phyloP scores from a whole-genome alignment of 2,888 invertebrate genomes.

The Tetranychus truncatus region DNA sequence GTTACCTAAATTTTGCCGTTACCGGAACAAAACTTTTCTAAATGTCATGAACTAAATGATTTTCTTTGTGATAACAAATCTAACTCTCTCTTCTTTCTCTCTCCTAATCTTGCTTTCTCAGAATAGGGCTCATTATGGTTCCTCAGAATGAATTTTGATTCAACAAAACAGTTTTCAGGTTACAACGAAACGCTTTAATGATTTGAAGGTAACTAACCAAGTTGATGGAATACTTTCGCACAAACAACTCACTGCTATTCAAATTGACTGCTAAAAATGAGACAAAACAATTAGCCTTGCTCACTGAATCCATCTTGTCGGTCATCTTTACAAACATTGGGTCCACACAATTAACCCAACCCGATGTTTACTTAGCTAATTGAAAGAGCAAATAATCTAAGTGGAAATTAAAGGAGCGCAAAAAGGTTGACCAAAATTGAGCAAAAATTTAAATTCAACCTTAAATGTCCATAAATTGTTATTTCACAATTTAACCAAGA shows the following conservation, averaged over 20 bases:
- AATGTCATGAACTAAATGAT: background rate
- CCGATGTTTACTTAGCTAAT: too few species aligned
- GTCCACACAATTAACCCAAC: background rate
- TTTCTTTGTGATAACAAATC: background rate
- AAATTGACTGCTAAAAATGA: background rate
- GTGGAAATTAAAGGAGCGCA: background rate
- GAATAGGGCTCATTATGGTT: slow-evolving; percentile 30
- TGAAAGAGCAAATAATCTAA: background rate
- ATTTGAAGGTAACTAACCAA: background rate
- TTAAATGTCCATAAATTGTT: background rate
- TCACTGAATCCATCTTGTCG: background rate
- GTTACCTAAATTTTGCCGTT: background rate
- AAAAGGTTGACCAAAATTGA: background rate
- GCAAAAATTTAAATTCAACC: background rate
- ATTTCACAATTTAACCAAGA: too few species aligned
- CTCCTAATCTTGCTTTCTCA: background rate
- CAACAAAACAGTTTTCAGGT: background rate
- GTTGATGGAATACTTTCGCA: too few species aligned
- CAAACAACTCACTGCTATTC: too few species aligned
- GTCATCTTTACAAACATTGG: background rate
- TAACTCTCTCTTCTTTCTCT: background rate
- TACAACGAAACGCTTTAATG: background rate
- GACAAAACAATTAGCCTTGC: background rate
- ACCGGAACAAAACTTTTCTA: background rate
- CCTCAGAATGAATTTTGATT: background rate